Conservation (phyloP, 2,888 invertebrate species). For the Druceiella hillmani region DNA sequence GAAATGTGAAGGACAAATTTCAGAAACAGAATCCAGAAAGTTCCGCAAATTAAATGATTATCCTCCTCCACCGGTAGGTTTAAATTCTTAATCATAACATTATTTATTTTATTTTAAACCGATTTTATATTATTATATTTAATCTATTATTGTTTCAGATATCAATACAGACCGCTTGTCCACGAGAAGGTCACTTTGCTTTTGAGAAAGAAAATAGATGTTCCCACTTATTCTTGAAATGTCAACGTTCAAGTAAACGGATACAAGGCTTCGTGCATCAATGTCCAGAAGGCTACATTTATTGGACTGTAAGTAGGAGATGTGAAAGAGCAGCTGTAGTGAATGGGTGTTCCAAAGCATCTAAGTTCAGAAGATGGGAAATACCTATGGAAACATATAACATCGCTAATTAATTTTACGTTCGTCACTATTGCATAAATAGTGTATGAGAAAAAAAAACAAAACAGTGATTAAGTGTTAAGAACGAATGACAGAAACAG, state of each 20-base stretch:
- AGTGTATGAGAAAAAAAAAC: too few species aligned
- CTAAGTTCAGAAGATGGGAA: conserved; percentile 46
- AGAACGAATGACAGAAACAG: too few species aligned
- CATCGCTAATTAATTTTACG: conserved; percentile 34
- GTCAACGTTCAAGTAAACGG: conserved; percentile 44
- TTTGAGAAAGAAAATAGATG: conserved; percentile 62
- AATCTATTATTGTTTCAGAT: conserved; percentile 57
- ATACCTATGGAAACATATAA: conserved; percentile 52
- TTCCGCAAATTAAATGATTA: conserved; percentile 49
- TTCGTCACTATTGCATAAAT: background rate
- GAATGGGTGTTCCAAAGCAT: conserved; percentile 51
- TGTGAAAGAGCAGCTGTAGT: conserved; percentile 64
- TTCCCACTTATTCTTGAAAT: conserved; percentile 67
- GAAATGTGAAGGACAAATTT: conserved; percentile 53
- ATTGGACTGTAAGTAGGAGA: conserved; percentile 71
- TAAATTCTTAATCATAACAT: background rate
- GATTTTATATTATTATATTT: conserved; percentile 12
- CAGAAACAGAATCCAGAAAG: conserved; percentile 48
- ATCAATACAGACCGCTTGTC: conserved; percentile 54
- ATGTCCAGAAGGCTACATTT: conserved; percentile 71
- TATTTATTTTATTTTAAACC: conserved; percentile 1
- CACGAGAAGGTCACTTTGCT: conserved; percentile 62
- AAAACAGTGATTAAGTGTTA: too few species aligned
- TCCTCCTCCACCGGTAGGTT: conserved; percentile 56
- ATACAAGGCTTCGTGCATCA: conserved; percentile 67